Evolutionary conservation across 2,797 vertebrate genomes (phyloP), one percentile per base, ranked within the genome.

Genomic region (Enteromius argenteus): DNA sequence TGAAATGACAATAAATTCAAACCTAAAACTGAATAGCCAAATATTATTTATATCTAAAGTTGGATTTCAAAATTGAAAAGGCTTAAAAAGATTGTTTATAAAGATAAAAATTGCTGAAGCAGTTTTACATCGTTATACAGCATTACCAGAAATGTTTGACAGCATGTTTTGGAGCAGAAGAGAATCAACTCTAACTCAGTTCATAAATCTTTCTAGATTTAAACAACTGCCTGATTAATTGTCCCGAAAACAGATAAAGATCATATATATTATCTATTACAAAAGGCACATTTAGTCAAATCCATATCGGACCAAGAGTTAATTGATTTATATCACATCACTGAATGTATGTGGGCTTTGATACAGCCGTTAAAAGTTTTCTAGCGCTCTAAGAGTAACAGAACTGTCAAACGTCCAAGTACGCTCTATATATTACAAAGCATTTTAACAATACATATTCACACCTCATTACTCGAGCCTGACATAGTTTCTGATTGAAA

Each of bases 401-500:
- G n/a, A 73, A 23, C 39, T 74, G 15, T 74, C 30, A 71, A 58
- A n/a, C 23, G 39, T 37, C 21, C 21, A 56, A 81, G 42, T 23
- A 23, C 5, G 6, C 58, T 39, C 42, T 71, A 72, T 49, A 82
- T 51, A 68, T 67, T 68, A 42, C 35, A 44, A 42, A 15, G 49
- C 6, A 35, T 66, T 83, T 56, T 68, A 66, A 46, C 56, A 44
- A 46, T 53, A 68, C 46, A 39, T 39, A 58, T 76, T 67, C 32
- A 14, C 49, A 60, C 39, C 27, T 84, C 19, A 44, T 79, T 84
- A 62, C 49, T 62, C 4, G 67, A 30, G 3, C 39, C 64, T 71
- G 62, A 53, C 62, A 68, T n/a, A 42, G 49, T 62, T 82, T 84
- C 66, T 71, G 62, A 83, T 77, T 83, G 81, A 76, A 77, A 69